Percentiles rank a stretch among this genome's conserved stretches.
Evolutionary conservation across 2,113 vertebrate species (phyloP).

Genomic region (Pelodiscus sinensis): DNA sequence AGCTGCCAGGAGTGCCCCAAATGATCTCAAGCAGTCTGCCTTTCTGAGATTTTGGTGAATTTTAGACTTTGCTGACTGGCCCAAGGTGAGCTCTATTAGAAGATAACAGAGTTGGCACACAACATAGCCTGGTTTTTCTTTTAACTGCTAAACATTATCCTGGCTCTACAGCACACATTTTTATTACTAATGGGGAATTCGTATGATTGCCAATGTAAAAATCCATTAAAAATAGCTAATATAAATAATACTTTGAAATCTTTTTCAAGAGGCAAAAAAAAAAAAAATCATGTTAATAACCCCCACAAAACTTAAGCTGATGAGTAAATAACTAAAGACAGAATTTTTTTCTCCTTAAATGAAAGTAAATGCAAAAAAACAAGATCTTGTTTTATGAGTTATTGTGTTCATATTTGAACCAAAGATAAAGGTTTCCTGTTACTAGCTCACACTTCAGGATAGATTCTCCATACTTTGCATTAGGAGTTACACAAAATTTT

Average conservation of each 20-base stretch:
- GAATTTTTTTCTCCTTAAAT: slow-evolving; percentile 14
- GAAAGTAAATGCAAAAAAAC: neutral
- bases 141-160: neutral
- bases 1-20: slow-evolving; percentile 51
- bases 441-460: neutral
- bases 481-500: neutral
- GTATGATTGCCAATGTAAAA: neutral
- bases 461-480: neutral
- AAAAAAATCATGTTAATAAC: neutral
- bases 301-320: neutral
- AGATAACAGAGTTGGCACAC: neutral
- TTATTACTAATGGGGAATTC: neutral
- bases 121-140: neutral
- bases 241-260: neutral
- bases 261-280: neutral
- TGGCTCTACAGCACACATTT: neutral
- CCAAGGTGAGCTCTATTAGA: slow-evolving; percentile 19
- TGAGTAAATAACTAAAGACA: slow-evolving; percentile 33
- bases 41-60: slow-evolving; percentile 15
- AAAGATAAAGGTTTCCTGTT: neutral
- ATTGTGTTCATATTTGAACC: slow-evolving; percentile 19
- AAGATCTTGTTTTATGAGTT: slow-evolving; percentile 39
- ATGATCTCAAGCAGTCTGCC: slow-evolving; percentile 22
- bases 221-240: slow-evolving; percentile 4
- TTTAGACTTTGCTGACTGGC: slow-evolving; percentile 26